A percentile compares a stretch with the other conserved stretches of the same genome.
These are phyloP conservation scores for Phrynocephalus forsythii DNA, from an alignment of 2,797 vertebrate genomes.

Conservation along the genomic window DNA sequence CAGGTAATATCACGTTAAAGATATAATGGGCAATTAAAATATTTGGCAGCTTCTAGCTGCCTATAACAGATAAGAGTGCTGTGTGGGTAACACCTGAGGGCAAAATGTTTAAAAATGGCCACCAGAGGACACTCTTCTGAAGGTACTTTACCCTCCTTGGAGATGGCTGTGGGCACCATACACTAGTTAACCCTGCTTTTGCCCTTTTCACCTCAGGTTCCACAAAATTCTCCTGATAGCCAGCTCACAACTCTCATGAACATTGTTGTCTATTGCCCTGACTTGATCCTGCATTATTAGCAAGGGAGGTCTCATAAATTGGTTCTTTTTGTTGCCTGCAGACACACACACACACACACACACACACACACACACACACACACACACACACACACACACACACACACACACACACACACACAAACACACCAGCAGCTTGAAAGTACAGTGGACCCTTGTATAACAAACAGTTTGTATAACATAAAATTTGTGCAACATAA, in stretches of 20 bases:
- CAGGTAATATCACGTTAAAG: neutral
- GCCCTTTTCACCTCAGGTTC: neutral
- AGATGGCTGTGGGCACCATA: neutral
- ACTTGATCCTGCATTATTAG: neutral
- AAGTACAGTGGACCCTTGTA: neutral
- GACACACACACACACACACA: neutral
- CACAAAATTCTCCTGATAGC: neutral
- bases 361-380: too few relatives aligned
- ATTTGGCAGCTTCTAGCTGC: neutral
- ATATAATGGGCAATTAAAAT: neutral
- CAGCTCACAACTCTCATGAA: neutral
- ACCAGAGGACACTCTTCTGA: neutral
- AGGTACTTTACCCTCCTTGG: too few relatives aligned
- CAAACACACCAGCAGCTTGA: neutral
- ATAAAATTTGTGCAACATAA: too few relatives aligned
- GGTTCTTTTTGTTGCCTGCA: neutral
- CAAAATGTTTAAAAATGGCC: neutral
- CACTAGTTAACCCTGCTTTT: neutral
- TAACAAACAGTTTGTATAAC: too few relatives aligned
- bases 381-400: too few relatives aligned
- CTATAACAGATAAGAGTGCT: neutral
- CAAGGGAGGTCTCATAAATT: neutral
- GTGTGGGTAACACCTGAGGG: neutral
- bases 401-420: neutral
- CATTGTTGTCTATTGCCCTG: neutral